A percentile compares a stretch with the other conserved stretches of the same genome.
phyloP scores from a whole-genome alignment of 2,797 vertebrate genomes.

The Muscicapa comitata region DNA sequence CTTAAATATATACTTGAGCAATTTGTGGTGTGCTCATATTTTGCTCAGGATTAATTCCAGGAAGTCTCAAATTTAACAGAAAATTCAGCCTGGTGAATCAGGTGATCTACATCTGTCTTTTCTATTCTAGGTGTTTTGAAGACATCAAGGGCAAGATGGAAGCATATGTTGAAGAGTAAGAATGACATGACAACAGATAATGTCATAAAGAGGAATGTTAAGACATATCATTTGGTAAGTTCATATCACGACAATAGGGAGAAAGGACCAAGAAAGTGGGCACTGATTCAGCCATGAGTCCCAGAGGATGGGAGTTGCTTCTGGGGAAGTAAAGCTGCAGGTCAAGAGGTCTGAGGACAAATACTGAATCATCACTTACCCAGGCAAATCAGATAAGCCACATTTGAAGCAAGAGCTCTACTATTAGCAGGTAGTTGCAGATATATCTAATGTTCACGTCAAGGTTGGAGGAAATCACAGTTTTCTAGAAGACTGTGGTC shows the following conservation, averaged over 20 bases:
- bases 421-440: background rate
- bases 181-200: background rate
- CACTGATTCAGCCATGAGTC: accelerated
- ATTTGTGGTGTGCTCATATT: background rate
- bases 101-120: background rate
- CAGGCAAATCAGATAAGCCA: background rate
- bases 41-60: background rate
- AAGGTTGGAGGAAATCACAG: background rate
- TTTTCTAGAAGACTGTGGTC: background rate
- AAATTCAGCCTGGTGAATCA: background rate
- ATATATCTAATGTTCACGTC: background rate
- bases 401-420: background rate
- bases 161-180: background rate
- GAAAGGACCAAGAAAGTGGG: background rate
- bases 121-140: constrained; percentile 26
- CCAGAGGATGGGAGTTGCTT: background rate
- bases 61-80: background rate
- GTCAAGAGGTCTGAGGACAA: background rate
- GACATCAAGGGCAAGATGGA: background rate
- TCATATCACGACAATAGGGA: background rate
- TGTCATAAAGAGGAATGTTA: background rate
- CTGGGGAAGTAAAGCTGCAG: background rate
- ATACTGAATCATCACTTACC: background rate
- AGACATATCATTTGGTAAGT: constrained; percentile 17
- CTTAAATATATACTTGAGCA: background rate